These are phyloP conservation scores for Tetranychus urticae DNA, from an alignment of 1,140 invertebrate species.

Conservation along the genomic window DNA sequence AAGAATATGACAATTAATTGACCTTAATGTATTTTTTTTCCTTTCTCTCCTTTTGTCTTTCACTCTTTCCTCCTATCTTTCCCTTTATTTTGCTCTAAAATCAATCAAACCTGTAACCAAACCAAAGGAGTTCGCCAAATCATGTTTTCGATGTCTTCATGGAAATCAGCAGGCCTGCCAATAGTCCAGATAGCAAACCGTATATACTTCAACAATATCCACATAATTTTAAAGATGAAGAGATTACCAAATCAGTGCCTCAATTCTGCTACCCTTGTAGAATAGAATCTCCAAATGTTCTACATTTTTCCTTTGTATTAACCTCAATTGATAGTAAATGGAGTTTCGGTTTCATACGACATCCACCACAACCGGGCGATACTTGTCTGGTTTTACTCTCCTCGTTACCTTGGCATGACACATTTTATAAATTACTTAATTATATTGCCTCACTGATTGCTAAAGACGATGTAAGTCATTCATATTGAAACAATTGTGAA, in stretches of 20 bases:
- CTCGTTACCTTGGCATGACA: constrained; percentile 80
- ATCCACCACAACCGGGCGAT: constrained; percentile 44
- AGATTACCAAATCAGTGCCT: constrained; percentile 49
- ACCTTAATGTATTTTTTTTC: too few relatives aligned
- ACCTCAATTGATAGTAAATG: constrained; percentile 80
- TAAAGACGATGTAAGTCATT: constrained; percentile 7
- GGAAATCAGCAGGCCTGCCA: background rate
- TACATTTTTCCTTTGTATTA: constrained; percentile 76
- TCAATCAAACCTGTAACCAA: too few relatives aligned
- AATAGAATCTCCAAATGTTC: constrained; percentile 43
- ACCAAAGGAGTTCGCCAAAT: background rate
- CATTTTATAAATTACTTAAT: constrained; percentile 51
- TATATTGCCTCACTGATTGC: constrained; percentile 20
- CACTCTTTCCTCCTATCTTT: too few relatives aligned
- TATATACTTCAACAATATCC: constrained; percentile 54
- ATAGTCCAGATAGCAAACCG: constrained; percentile 19
- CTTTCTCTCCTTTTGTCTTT: too few relatives aligned
- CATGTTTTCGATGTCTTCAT: constrained; percentile 2
- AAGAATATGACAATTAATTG: too few relatives aligned
- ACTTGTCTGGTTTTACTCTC: constrained; percentile 14
- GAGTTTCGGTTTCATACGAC: constrained; percentile 82
- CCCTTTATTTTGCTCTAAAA: too few relatives aligned
- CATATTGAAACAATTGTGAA: too few relatives aligned
- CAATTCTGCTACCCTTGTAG: constrained; percentile 64
- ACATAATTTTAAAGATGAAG: constrained; percentile 38